These are phyloP conservation scores for Sylvilagus floridanus DNA, from an alignment of 2,797 vertebrate species.

Conservation along the genomic window DNA sequence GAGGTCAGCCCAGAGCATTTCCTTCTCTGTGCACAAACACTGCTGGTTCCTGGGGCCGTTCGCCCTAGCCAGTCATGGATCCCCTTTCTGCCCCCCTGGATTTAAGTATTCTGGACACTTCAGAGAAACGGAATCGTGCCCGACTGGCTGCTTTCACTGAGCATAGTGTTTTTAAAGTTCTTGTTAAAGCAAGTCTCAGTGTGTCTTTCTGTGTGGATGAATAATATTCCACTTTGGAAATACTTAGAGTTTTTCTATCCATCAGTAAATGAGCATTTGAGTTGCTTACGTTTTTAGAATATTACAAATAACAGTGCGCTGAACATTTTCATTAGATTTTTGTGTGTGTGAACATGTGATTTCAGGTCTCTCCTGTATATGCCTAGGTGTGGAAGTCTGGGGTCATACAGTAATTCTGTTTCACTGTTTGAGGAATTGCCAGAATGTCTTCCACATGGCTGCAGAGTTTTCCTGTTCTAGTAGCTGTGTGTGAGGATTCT, in stretches of 20 bases:
- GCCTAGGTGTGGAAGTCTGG: neutral
- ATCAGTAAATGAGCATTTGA: neutral
- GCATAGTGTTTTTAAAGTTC: neutral
- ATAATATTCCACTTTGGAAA: neutral
- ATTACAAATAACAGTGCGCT: neutral
- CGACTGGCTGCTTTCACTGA: neutral
- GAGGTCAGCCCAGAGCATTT: neutral
- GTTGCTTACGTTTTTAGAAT: constrained; percentile 9
- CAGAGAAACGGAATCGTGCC: neutral
- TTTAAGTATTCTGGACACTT: neutral
- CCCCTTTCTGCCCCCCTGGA: neutral
- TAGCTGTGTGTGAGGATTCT: neutral
- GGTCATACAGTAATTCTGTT: neutral
- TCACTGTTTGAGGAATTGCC: neutral
- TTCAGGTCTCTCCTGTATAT: neutral
- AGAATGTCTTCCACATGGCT: neutral
- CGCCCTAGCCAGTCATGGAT: neutral
- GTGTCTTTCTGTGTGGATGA: neutral
- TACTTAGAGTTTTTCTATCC: neutral
- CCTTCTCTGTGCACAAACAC: no score
- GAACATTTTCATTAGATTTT: neutral
- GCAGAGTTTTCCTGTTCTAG: neutral
- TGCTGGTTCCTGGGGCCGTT: neutral
- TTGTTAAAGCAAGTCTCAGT: neutral
- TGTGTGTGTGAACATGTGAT: neutral